Evolutionary conservation across 2,888 invertebrate species (phyloP).

Genomic region (Isotomurus palustris): DNA sequence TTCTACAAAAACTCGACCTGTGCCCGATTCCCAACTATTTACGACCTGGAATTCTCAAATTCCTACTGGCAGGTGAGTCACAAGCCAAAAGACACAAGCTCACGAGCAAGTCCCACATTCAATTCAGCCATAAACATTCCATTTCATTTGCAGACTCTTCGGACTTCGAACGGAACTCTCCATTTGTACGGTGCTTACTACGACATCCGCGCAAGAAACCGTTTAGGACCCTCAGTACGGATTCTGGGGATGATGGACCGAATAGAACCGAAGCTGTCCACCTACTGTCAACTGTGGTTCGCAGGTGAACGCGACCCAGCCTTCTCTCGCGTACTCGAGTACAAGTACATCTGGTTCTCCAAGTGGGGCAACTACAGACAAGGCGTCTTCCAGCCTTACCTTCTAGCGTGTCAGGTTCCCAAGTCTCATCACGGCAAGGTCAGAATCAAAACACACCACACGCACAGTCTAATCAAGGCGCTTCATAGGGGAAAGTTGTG

Average conservation of each 20-base stretch:
- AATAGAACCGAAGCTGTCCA: conserved; percentile 74
- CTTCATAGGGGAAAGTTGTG: background rate
- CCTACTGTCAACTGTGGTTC: conserved; percentile 86
- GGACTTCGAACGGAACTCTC: conserved; percentile 78
- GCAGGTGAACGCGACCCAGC: conserved; percentile 76
- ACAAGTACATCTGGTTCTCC: conserved; percentile 89
- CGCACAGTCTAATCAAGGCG: background rate
- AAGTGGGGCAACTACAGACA: conserved; percentile 93
- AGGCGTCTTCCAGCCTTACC: conserved; percentile 83
- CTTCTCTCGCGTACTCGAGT: conserved; percentile 64
- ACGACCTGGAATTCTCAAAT: conserved; percentile 88
- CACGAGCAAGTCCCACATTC: too few species aligned
- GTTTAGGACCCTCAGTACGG: conserved; percentile 76
- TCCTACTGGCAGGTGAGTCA: conserved; percentile 77
- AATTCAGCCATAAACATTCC: background rate
- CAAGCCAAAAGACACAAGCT: too few species aligned
- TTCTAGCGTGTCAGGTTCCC: conserved; percentile 83
- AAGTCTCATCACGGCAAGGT: conserved; percentile 61
- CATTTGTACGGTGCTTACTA: conserved; percentile 86
- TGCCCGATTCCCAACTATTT: conserved; percentile 80
- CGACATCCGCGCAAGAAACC: conserved; percentile 71
- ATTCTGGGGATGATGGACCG: conserved; percentile 85
- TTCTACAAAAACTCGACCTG: conserved; percentile 65
- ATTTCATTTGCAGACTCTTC: conserved; percentile 58
- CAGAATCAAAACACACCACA: too few species aligned